Evolutionary conservation across 2,888 invertebrate species (phyloP), one percentile per base, ranked within the genome.

Genomic region (Cryptus viduatorius): DNA sequence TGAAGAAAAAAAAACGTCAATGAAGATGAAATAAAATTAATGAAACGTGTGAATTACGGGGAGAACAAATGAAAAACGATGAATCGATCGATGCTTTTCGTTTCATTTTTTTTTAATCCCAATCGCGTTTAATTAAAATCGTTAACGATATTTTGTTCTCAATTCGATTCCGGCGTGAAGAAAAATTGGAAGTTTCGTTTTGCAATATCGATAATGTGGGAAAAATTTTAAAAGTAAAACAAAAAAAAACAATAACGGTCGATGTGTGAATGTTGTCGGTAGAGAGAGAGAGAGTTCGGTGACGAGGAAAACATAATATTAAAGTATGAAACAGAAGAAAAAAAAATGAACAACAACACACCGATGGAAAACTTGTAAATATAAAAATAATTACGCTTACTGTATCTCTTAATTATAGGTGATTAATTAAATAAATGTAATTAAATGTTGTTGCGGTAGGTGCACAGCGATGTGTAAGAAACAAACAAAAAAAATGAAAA

Each of bases 361-460:
- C 78, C 69, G 75, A 79, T 79, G 77, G 75, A 75, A 85, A 85
- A 72, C 82, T 87, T 87, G 87, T 87, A 87, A 87, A 87, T 87
- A 87, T 86, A 93, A 92, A 93, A 92, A 93, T 93, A 93, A 93
- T 93, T 93, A 93, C 93, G 93, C 93, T 93, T 93, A 93, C 89
- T 93, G 92, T 93, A 93, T 92, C 93, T 93, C 93, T 93, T 93
- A 93, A 90, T 92, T 92, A 92, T 93, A 93, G 92, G 91, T 92
- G 91, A 93, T 92, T 92, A 93, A 93, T 92, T 92, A 90, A 92
- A 92, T 93, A 92, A 93, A 92, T 93, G 92, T 93, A 93, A 93
- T 93, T 93, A 92, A 86, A 92, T 93, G 93, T 93, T 93, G 92
- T 93, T 93, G 93, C 93, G 93, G 93, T 93, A 93, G 93, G 91